Evolutionary conservation across 2,888 invertebrate species (phyloP), one percentile per base, ranked within the genome.

Genomic region (Lycocerus yunnanus): DNA sequence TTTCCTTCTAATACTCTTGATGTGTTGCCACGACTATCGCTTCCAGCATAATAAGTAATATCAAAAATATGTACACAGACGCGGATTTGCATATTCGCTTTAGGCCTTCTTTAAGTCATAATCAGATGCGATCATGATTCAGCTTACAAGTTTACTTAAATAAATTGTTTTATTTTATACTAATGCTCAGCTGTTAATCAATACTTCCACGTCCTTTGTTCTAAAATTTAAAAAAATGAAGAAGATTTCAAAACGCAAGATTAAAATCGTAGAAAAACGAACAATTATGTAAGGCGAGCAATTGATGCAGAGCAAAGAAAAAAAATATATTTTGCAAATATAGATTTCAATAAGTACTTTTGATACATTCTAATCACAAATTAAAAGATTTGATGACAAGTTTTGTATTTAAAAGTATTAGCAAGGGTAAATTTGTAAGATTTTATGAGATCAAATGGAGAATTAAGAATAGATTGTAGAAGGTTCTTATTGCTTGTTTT

Each of bases 1-100:
- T 78, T 77, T 76, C 77, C 74, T 71, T 72, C 73, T 80, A 80
- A 80, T 78, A 78, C 80, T 75, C 77, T 78, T 80, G 80, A 80
- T 80, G 73, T 77, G 73, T 66, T 72, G 68, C 14, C 43, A 71
- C 75, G 75, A 58, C 61, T 63, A 63, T 18, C 61, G 61, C 61
- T 18, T 18, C 66, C 72, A 78, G 80, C 78, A 68, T 67, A 77
- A 78, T 80, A 80, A 80, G 80, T 80, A 80, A 80, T 80, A 80
- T 78, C 71, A 71, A 76, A 76, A 76, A 68, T 71, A 76, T 71
- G 58, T 24, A 71, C 71, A 71, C 20, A 69, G 73, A 73, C 73
- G 70, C 71, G 16, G 71, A 73, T 73, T 73, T 66, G 72, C 69
- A 71, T 71, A 60, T 16, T 18, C 27, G 73, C 73, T 63, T 21